Evolutionary conservation across 2,888 invertebrate species (phyloP), one percentile per base, ranked within the genome.

Genomic region (Andrena hattorfiana): DNA sequence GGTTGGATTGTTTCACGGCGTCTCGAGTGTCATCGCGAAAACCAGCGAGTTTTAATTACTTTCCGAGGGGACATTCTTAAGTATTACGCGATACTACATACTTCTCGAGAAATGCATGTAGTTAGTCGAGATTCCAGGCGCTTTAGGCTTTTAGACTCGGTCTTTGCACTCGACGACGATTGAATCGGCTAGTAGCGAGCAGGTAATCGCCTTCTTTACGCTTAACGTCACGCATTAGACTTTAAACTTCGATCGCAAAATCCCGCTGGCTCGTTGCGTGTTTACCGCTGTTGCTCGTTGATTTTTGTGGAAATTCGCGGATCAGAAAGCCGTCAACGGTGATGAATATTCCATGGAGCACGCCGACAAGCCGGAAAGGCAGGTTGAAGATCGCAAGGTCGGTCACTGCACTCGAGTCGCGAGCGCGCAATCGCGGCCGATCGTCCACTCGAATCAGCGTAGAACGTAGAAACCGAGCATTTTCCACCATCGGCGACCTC

Each of bases 301-400:
- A 71, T 67, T 79, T 83, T 74, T 32, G 35, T n/a, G 84, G 51
- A 74, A 71, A 81, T 48, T 77, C 60, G 48, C 56, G 64, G 56
- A 56, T 49, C 68, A 68, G 79, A 74, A 70, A 56, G 30, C 66
- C 63, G 77, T 7, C 56, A 49, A 68, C 35, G 63, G 60, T 71
- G 28, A 88, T 89, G 82, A 88, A 89, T 89, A 89, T 85, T 87
- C 84, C 64, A 77, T 68, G 30, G 79, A 60, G 77, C 86, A 71
- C 69, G 74, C 68, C 49, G 69, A 49, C 77, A 76, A 77, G 87
- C 80, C 89, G 83, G 87, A 89, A 88, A 87, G 86, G 73, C 83
- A 79, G 85, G 84, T 90, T 85, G 89, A 85, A 86, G 89, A 89
- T 90, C 87, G 88, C 90, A 90, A 91, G 91, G 90, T 90, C 90